Conservation (phyloP, 2,888 invertebrate genomes). For the Dugesia japonica region DNA sequence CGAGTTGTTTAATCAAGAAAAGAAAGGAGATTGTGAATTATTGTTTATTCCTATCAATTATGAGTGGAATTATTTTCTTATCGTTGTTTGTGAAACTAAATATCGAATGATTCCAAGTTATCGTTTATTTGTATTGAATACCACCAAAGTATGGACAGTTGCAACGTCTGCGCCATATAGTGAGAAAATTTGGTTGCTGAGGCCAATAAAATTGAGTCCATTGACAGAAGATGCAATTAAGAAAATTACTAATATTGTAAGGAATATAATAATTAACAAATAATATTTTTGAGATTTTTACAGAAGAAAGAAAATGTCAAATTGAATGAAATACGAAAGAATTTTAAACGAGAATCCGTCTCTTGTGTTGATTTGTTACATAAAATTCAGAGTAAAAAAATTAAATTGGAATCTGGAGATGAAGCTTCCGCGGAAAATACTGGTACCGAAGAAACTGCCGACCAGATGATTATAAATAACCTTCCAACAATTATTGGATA, state of each 20-base stretch:
- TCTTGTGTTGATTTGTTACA: neutral
- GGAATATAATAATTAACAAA: too few relatives aligned
- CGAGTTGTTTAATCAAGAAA: neutral
- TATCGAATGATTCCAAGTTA: neutral
- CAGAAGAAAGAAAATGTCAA: neutral
- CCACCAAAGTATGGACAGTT: neutral
- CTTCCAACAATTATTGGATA: neutral
- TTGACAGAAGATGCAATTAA: neutral
- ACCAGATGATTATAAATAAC: neutral
- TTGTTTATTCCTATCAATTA: neutral
- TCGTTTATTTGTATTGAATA: neutral
- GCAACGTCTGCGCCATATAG: neutral
- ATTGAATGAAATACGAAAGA: neutral
- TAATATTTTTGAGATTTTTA: neutral
- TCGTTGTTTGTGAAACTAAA: constrained; percentile 3
- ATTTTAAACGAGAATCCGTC: neutral
- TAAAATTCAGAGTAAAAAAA: neutral
- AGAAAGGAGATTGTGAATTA: neutral
- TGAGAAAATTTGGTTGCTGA: neutral
- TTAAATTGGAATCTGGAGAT: neutral
- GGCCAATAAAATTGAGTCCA: neutral
- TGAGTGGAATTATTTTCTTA: constrained; percentile 6
- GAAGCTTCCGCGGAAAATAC: neutral
- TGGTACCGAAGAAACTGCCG: neutral
- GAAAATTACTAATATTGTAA: neutral